phyloP scores from a whole-genome alignment of 2,888 invertebrate genomes.

The Erynnis tages region DNA sequence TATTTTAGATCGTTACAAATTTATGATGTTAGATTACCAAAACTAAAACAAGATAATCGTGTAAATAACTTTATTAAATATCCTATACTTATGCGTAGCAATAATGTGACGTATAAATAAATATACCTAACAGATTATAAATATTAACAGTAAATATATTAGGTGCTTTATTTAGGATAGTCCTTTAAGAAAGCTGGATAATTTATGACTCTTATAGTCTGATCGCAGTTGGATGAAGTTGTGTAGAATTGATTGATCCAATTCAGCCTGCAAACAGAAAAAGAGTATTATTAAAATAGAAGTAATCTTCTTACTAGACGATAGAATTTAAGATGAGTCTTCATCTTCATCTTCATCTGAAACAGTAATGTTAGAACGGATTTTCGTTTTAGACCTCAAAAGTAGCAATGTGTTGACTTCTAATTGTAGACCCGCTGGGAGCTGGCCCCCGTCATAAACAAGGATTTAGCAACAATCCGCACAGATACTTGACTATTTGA shows the following conservation, averaged over 20 bases:
- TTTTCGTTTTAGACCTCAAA: too few species aligned
- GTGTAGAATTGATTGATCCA: conserved; percentile 93
- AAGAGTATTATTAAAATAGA: too few species aligned
- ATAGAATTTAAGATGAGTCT: too few species aligned
- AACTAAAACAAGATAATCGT: conserved; percentile 28
- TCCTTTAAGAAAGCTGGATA: conserved; percentile 84
- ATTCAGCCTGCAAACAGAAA: conserved; percentile 85
- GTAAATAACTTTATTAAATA: conserved; percentile 41
- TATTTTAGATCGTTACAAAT: too few species aligned
- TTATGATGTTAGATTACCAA: not conserved
- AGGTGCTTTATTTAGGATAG: conserved; percentile 56
- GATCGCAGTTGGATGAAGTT: conserved; percentile 97
- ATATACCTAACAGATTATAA: not conserved
- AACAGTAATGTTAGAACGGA: too few species aligned
- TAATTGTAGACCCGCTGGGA: too few species aligned
- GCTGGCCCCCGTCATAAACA: too few species aligned
- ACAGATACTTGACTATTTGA: too few species aligned
- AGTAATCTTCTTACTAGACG: too few species aligned
- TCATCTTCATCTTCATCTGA: too few species aligned
- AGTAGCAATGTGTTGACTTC: too few species aligned
- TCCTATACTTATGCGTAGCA: conserved; percentile 39
- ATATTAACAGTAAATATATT: not conserved
- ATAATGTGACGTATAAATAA: conserved; percentile 34
- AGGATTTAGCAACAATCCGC: too few species aligned
- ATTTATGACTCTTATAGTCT: conserved; percentile 95